Evolutionary conservation across 2,888 invertebrate species (phyloP), one percentile per base, ranked within the genome.

Genomic region (Theodoxus fluviatilis): DNA sequence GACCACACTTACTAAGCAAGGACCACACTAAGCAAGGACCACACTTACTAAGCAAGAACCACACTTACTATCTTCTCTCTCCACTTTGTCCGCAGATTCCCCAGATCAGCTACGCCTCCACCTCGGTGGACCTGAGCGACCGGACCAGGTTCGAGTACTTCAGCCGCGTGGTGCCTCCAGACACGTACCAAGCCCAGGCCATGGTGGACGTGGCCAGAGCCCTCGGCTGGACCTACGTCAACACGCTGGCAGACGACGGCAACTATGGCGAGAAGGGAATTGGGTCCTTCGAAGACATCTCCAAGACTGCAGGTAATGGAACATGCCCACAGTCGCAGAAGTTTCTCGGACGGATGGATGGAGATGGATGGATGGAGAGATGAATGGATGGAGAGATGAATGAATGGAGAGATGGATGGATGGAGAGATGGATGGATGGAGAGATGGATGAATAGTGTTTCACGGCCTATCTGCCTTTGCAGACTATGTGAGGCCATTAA

Each of bases 171-270:
- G 85, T 87, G 3, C 86, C 87, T 1, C 85, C 87, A 2, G 87
- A 87, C 73, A 82, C 82, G 12, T 83, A 84, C 80, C 91, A 92
- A 85, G 91, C 91, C 35, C 80, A 81, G 68, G 85, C 85, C 6
- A 84, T 93, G 93, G 93, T 91, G 90, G 77, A 92, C 83, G 90
- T 93, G 61, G 91, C 92, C 22, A 90, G 90, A 77, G 89, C 89
- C 67, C 91, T 92, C 78, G 91, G 91, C 78, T 93, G 93, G 93
- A 91, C 91, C 18, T 93, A 92, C 83, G 92, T 93, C 3, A 92
- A 92, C 25, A 93, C 93, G 0, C 90, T 93, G 7, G 92, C 92
- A 31, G 92, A 92, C 49, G 92, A 92, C 79, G 93, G 93, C 18
- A 92, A 92, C 79, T 93, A 93, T 80, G 93, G 93, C 2, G 92